These are phyloP conservation scores for Caenorhabditis inopinata DNA, from an alignment of 1,140 invertebrate genomes.

Conservation along the genomic window DNA sequence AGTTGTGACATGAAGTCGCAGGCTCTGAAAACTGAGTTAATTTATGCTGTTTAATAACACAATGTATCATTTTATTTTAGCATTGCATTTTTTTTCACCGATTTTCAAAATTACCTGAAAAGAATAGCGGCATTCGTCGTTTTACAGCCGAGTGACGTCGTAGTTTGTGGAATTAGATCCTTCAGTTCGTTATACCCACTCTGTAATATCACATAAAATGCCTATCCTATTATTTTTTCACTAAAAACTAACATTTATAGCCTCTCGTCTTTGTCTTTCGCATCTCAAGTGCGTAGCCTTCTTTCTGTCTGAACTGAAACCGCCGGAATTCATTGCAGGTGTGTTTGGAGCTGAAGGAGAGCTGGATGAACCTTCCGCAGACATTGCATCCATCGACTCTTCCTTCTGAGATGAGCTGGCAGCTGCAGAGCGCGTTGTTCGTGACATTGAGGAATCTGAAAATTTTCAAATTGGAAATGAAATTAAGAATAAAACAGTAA, in stretches of 20 bases:
- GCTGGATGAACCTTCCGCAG: conserved; percentile 15
- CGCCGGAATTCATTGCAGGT: not conserved
- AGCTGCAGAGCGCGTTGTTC: not conserved
- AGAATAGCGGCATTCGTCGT: conserved; percentile 64
- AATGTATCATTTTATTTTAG: too few relatives aligned
- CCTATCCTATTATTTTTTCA: not conserved
- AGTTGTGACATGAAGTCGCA: conserved; percentile 64
- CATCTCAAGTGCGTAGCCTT: conserved; percentile 63
- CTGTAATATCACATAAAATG: conserved; percentile 44
- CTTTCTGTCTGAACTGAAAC: conserved; percentile 55
- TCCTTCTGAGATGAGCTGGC: not conserved
- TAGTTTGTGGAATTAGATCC: conserved; percentile 60
- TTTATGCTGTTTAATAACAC: too few relatives aligned
- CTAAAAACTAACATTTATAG: conserved; percentile 60
- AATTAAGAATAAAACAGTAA: too few relatives aligned
- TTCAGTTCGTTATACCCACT: conserved; percentile 65
- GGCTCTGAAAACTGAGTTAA: conserved; percentile 56
- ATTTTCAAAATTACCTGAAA: conserved; percentile 47
- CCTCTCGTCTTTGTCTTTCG: conserved; percentile 62
- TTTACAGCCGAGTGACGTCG: conserved; percentile 61
- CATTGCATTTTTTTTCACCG: not conserved
- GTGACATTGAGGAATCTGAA: not conserved
- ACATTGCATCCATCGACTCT: not conserved
- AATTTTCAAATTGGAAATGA: too few relatives aligned
- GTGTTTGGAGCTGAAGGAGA: conserved; percentile 16